Evolutionary conservation across 2,797 vertebrate genomes (phyloP).

Genomic region (Delichon dasypus): DNA sequence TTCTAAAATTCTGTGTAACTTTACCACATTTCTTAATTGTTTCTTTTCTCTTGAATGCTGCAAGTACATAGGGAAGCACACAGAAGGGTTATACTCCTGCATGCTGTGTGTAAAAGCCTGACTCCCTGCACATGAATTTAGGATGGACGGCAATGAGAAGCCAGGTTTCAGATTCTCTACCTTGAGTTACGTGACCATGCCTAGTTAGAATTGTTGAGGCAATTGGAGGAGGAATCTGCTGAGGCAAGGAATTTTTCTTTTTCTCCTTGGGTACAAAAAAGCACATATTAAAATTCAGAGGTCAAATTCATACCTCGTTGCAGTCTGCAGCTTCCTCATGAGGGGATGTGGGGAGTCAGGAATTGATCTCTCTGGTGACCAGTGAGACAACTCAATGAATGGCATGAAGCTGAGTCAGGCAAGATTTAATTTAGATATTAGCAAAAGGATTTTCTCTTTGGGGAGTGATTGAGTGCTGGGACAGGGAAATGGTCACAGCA

Average conservation of each 20-base stretch:
- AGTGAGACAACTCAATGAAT: background rate
- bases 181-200: background rate
- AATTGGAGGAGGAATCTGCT: no score
- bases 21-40: background rate
- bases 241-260: background rate
- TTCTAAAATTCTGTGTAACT: background rate
- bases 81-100: background rate
- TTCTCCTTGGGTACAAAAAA: background rate
- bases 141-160: background rate
- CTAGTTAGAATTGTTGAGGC: background rate
- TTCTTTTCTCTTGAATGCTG: background rate
- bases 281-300: background rate
- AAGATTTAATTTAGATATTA: background rate
- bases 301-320: background rate
- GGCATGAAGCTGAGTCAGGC: background rate
- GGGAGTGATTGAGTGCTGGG: fast-evolving
- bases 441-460: background rate
- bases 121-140: background rate
- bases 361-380: background rate
- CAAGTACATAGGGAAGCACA: background rate
- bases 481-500: background rate
- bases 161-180: background rate
- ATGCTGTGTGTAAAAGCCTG: background rate
- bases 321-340: background rate
- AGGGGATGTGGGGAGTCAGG: no score